phyloP scores from a whole-genome alignment of 2,113 vertebrate genomes.

The Galemys pyrenaicus region DNA sequence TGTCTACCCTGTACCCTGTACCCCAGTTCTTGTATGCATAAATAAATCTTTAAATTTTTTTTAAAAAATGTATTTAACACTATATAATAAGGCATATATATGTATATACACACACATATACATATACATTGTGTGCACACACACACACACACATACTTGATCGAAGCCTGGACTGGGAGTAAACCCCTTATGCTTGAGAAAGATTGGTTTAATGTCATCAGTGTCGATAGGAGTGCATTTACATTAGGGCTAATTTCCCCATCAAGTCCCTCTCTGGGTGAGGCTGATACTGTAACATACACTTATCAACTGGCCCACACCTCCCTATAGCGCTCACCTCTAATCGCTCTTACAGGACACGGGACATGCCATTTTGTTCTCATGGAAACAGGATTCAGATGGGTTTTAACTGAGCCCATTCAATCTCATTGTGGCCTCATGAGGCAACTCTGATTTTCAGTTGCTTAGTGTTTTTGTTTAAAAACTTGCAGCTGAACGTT shows the following conservation, averaged over 20 bases:
- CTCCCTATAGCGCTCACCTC: rapidly evolving
- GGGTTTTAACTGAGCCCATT: not conserved
- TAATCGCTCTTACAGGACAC: not conserved
- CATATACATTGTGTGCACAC: too few relatives aligned
- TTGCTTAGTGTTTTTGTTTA: not conserved
- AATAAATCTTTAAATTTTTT: too few relatives aligned
- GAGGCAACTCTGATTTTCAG: not conserved
- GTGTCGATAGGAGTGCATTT: not conserved
- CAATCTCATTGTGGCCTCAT: not conserved
- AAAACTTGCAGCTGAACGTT: not conserved
- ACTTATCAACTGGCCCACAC: not conserved
- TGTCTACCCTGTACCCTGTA: too few relatives aligned
- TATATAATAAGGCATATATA: too few relatives aligned
- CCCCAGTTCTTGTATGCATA: too few relatives aligned
- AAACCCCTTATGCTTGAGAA: not conserved
- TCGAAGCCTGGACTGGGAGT: not conserved
- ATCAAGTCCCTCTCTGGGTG: not conserved
- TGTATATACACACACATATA: too few relatives aligned
- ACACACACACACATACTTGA: too few relatives aligned
- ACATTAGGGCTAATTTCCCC: too few relatives aligned
- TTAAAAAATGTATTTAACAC: too few relatives aligned
- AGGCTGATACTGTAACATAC: too few relatives aligned
- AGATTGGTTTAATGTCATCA: not conserved
- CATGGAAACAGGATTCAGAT: not conserved
- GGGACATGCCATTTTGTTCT: not conserved